Evolutionary conservation across 2,113 vertebrate genomes (phyloP).

Genomic region (Archilochus colubris): DNA sequence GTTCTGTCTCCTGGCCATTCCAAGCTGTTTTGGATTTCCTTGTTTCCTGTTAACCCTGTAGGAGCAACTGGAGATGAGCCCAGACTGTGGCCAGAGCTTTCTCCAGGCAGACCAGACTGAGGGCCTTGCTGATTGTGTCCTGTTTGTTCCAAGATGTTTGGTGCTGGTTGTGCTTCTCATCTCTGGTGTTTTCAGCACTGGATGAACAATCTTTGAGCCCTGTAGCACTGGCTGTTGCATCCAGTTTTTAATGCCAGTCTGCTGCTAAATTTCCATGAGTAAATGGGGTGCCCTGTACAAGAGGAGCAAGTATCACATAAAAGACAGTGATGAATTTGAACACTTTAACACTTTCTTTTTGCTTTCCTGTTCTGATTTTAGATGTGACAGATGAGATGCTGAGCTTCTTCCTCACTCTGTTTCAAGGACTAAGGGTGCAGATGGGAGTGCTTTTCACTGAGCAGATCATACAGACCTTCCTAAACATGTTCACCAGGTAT

Average conservation of each 20-base stretch:
- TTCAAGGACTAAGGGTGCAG: conserved; percentile 95
- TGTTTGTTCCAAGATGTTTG: background rate
- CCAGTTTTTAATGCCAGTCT: background rate
- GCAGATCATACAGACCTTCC: conserved; percentile 97
- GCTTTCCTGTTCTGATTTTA: conserved; percentile 52
- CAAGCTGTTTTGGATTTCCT: background rate
- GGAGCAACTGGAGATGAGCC: background rate
- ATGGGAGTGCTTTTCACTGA: conserved; percentile 98
- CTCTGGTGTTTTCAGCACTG: background rate
- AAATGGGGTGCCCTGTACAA: background rate
- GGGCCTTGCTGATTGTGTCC: background rate
- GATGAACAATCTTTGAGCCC: background rate
- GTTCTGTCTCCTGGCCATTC: background rate
- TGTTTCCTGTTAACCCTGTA: conserved; percentile 17
- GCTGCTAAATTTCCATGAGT: background rate
- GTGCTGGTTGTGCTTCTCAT: background rate
- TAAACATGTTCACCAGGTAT: conserved; percentile 99
- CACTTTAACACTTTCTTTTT: background rate
- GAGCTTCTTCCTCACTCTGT: conserved; percentile 97
- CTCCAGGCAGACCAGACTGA: background rate
- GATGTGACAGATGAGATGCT: conserved; percentile 98
- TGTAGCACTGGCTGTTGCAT: background rate
- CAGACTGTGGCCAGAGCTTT: background rate
- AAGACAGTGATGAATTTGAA: background rate
- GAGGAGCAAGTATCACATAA: background rate